Base-by-base conservation (phyloP, 2,888 invertebrate genomes). In the Plemyria rubiginata region DNA sequence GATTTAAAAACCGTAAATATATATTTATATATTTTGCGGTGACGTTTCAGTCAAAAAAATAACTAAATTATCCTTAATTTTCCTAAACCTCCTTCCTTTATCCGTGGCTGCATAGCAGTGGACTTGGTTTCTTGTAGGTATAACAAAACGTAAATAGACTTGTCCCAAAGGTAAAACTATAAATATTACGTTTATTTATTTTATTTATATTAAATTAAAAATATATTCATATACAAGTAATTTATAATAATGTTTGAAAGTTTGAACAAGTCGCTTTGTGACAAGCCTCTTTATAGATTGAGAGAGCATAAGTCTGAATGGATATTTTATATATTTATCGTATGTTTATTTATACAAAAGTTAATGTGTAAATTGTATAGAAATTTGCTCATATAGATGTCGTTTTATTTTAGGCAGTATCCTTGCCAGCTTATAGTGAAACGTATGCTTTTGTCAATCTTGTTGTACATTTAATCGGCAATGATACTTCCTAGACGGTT, bases 91-190 rank as follows among this genome's bases (percentile, higher is more conserved):
- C 76, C 49, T 8, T 67, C 66, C 70, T 62, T 62, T 53, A 75
- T 66, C 84, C 78, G 78, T 86, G 90, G 90, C 91, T 88, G 89
- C 84, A 89, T 91, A 92, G 92, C 92, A 88, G 90, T 92, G 92
- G 91, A 88, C 85, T 92, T 92, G 90, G 90, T 92, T 90, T 91
- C 90, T 87, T 85, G 83, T 90, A 90, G 87, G 89, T 90, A 86
- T 86, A 74, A 79, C 73, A 79, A 77, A 79, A 78, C 28, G 79
- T 84, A 77, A 82, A 84, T 86, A 86, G 89, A 68, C 90, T 92
- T 92, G 89, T 91, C 87, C 85, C 88, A 88, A 90, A 91, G 92
- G 86, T 90, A 88, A 89, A 78, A 80, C n/a, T 72, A 51, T 9
- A 32, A 38, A 12, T 15, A 12, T 12, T 38, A 32, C 41, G 50